phyloP scores from a whole-genome alignment of 1,140 invertebrate genomes.

The Panagrolaimus sp. region DNA sequence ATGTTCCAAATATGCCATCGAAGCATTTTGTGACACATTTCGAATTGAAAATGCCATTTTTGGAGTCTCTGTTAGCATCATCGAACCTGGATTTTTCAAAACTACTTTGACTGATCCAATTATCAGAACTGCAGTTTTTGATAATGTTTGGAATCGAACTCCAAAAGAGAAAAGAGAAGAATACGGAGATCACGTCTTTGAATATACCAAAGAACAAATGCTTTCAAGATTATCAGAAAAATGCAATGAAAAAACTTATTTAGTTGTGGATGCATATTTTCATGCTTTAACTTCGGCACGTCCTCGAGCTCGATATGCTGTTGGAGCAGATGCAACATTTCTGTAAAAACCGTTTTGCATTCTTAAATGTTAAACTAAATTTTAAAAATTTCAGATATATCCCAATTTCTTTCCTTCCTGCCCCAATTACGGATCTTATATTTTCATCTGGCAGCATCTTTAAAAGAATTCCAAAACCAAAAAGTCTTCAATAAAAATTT shows the following conservation, averaged over 20 bases:
- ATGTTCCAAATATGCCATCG: conserved; percentile 37
- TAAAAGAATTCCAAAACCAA: too few species aligned
- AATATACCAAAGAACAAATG: neutral
- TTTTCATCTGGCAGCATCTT: too few species aligned
- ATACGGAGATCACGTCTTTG: neutral
- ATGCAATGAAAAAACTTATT: conserved; percentile 5
- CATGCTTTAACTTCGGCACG: conserved; percentile 16
- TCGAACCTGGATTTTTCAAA: conserved; percentile 42
- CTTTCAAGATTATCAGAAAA: neutral
- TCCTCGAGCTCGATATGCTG: conserved; percentile 20
- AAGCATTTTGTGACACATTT: conserved; percentile 35
- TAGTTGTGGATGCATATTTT: conserved; percentile 25
- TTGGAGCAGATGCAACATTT: conserved; percentile 18
- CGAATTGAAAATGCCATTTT: conserved; percentile 31
- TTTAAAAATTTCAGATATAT: conserved; percentile 5
- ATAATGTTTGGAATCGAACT: neutral
- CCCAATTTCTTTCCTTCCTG: neutral
- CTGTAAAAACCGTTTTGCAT: neutral
- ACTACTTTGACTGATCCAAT: neutral
- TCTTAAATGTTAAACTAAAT: too few species aligned
- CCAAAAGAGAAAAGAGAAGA: neutral
- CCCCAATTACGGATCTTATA: too few species aligned
- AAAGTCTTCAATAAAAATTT: too few species aligned
- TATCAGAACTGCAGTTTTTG: neutral
- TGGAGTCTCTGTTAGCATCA: conserved; percentile 32